Conservation (phyloP, 2,113 vertebrate species). For the Carollia perspicillata region DNA sequence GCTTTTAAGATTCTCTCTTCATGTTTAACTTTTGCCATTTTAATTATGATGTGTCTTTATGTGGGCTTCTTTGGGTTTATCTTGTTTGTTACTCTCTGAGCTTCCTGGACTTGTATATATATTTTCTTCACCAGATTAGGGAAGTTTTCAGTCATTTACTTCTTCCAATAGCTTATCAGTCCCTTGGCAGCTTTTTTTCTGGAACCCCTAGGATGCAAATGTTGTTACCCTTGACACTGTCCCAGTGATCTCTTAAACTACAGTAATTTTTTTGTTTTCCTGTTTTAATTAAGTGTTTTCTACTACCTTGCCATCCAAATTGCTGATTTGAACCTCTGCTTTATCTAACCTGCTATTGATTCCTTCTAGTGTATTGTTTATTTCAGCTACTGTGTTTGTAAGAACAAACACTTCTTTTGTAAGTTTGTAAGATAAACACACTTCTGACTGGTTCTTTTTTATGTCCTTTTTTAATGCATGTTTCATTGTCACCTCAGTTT, state of each 20-base stretch:
- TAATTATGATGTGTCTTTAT: too few species aligned
- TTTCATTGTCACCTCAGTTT: too few species aligned
- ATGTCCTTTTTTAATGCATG: not conserved
- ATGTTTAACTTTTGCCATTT: not conserved
- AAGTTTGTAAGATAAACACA: too few species aligned
- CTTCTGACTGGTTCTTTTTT: not conserved
- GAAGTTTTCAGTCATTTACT: not conserved
- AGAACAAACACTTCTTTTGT: too few species aligned
- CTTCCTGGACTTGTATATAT: not conserved
- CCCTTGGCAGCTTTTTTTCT: not conserved
- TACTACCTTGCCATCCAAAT: not conserved
- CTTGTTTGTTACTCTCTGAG: not conserved
- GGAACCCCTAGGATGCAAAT: not conserved
- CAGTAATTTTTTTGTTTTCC: not conserved
- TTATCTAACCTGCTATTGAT: not conserved
- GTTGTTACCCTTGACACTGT: not conserved
- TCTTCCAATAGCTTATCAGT: not conserved
- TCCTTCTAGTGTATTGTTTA: not conserved
- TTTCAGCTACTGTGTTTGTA: not conserved
- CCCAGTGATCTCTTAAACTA: not conserved
- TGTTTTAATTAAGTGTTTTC: not conserved
- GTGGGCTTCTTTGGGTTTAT: not conserved
- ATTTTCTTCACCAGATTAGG: not conserved
- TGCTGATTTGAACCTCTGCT: not conserved
- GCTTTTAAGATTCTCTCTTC: not conserved